Evolutionary conservation across 2,888 invertebrate species (phyloP), one percentile per base, ranked within the genome.

Genomic region (Phyllotreta striolata): DNA sequence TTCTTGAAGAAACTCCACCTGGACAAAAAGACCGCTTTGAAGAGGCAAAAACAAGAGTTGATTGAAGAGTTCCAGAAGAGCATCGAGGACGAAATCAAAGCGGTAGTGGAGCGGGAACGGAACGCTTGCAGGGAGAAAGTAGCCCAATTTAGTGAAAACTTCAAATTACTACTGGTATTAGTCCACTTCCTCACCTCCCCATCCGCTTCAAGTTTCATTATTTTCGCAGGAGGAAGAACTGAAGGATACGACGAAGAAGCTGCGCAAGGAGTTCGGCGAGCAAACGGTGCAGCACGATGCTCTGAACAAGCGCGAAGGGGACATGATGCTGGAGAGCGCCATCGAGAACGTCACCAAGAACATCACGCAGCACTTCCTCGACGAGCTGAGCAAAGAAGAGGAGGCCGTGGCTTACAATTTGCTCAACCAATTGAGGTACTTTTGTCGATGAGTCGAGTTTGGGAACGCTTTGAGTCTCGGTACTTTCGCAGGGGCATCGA

Each of bases 1-100:
- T 78, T 74, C 62, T 66, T 68, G 67, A 72, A 78, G 35, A 76
- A 79, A 58, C 72, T 76, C 68, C 73, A 78, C 67, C 44, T 70
- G 37, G 75, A 76, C n/a, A 78, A 76, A 66, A 64, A 74, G 43
- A 73, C 68, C 34, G 77, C 76, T 4, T 47, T 82, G 13, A 67
- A 71, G 6, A 74, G 77, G 39, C 76, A 77, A 57, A 77, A 76
- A 67, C 62, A 46, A 62, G 70, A 62, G 5, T 56, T 72, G 9
- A 24, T 65, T 0, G 64, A 64, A 6, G 61, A 59, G 6, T 64
- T 73, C 9, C 66, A 72, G 6, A 68, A 69, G 8, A 46, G 58
- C 24, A 67, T 72, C 46, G 70, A 62, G 34, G 56, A 60, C 5
- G 71, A 71, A 66, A 59, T 72, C 13, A 72, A 70, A 63, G 70